These are phyloP conservation scores for Hypomecis atomaria DNA, from an alignment of 2,888 invertebrate species.

Conservation along the genomic window DNA sequence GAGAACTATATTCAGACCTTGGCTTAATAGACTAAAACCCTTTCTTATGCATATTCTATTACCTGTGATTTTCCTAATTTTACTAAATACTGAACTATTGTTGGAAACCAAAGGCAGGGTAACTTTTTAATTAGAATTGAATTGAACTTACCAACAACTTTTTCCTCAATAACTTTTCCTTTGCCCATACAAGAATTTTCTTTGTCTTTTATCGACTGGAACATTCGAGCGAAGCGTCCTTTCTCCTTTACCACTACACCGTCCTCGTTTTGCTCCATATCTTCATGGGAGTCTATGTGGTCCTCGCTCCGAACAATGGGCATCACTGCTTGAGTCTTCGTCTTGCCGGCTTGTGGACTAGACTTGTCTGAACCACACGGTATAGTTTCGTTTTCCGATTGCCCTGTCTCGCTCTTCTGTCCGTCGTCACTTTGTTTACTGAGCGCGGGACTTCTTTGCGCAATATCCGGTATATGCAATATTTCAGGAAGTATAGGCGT, in stretches of 20 bases:
- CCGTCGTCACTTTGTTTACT: constrained; percentile 78
- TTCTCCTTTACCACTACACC: constrained; percentile 72
- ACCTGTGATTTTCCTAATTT: too few species aligned
- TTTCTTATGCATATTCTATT: too few species aligned
- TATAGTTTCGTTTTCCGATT: constrained; percentile 81
- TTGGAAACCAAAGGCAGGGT: too few species aligned
- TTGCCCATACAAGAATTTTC: constrained; percentile 80
- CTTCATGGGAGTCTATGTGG: constrained; percentile 62
- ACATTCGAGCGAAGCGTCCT: constrained; percentile 73
- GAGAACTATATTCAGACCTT: too few species aligned
- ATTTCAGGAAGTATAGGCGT: constrained; percentile 75
- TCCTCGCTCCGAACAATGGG: constrained; percentile 79
- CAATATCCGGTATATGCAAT: constrained; percentile 71
- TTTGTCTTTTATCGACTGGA: constrained; percentile 75
- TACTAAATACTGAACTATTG: too few species aligned
- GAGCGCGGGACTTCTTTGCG: constrained; percentile 71
- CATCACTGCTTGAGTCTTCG: constrained; percentile 80
- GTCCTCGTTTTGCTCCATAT: constrained; percentile 58
- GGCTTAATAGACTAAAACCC: too few species aligned
- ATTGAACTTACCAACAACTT: constrained; percentile 65
- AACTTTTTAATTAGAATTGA: neutral
- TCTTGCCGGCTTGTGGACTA: constrained; percentile 74
- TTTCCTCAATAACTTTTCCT: constrained; percentile 79
- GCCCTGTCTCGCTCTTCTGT: constrained; percentile 74
- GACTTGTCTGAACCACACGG: constrained; percentile 80